These are phyloP conservation scores for Portunus trituberculatus DNA, from an alignment of 1,140 invertebrate species.

Conservation along the genomic window DNA sequence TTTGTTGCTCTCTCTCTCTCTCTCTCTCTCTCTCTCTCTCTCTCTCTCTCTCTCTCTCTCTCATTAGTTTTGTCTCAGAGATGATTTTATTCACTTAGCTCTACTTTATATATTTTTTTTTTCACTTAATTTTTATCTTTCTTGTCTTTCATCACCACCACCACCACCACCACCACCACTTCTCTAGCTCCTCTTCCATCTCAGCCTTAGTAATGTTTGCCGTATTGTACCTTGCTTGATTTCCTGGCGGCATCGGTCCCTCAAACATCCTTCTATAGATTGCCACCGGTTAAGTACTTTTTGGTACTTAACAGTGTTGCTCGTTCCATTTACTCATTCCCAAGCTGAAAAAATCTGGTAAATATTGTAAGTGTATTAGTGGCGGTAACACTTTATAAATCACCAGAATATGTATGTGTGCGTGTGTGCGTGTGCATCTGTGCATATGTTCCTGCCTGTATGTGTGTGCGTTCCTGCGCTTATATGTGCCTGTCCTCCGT, in stretches of 20 bases:
- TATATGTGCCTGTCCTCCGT: background rate
- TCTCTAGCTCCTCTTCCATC: background rate
- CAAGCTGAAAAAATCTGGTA: background rate
- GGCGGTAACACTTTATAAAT: background rate
- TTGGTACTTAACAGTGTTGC: no score
- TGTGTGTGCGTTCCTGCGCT: background rate
- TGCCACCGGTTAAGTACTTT: no score
- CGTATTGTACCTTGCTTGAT: no score
- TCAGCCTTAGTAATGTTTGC: no score
- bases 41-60: conserved; percentile 11
- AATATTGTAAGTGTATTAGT: background rate
- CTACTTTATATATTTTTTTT: background rate
- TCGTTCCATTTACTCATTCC: no score
- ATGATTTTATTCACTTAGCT: no score
- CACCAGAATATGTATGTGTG: background rate
- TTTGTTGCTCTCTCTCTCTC: background rate
- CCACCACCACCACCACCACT: background rate
- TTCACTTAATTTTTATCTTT: background rate
- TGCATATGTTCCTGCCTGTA: background rate
- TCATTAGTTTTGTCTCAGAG: background rate
- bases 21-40: background rate
- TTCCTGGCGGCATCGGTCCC: no score
- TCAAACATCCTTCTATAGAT: no score
- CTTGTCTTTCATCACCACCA: background rate
- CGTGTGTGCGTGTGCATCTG: background rate